A percentile compares a stretch with the other conserved stretches of the same genome.
phyloP scores from a whole-genome alignment of 1,140 invertebrate genomes.

The Ooceraea biroi region DNA sequence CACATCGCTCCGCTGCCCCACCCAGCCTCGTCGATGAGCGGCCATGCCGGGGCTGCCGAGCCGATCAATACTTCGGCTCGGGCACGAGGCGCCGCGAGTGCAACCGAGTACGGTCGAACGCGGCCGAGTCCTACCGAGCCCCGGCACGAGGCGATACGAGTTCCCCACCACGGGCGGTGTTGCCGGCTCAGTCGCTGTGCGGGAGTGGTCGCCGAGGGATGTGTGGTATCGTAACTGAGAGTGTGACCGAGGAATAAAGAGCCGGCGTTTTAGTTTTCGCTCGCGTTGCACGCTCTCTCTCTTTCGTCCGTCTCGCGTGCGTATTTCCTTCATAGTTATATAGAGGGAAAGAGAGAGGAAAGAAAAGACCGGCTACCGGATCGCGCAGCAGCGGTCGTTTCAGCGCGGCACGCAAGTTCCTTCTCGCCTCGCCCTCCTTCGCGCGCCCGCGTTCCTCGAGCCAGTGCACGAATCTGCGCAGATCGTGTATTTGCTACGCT shows the following conservation, averaged over 20 bases:
- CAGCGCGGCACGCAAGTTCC: slow-evolving; percentile 49
- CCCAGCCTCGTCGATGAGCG: slow-evolving; percentile 71
- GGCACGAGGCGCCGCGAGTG: slow-evolving; percentile 44
- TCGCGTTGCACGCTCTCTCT: slow-evolving; percentile 69
- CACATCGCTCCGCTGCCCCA: slow-evolving; percentile 77
- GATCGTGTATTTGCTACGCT: slow-evolving; percentile 79
- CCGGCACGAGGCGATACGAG: slow-evolving; percentile 78
- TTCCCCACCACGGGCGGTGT: slow-evolving; percentile 79
- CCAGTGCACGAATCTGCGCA: slow-evolving; percentile 52
- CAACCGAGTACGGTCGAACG: slow-evolving; percentile 59
- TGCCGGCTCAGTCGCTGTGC: slow-evolving; percentile 85
- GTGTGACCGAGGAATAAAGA: slow-evolving; percentile 78
- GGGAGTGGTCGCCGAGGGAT: slow-evolving; percentile 86
- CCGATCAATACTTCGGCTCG: slow-evolving; percentile 78
- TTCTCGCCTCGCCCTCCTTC: slow-evolving; percentile 51
- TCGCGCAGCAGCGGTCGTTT: background rate
- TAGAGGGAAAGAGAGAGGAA: slow-evolving; percentile 45
- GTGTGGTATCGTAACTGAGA: slow-evolving; percentile 81
- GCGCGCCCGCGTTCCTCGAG: slow-evolving; percentile 30
- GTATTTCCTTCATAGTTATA: slow-evolving; percentile 7
- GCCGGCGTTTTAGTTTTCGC: slow-evolving; percentile 74
- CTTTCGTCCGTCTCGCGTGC: slow-evolving; percentile 41
- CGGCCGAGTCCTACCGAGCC: slow-evolving; percentile 65
- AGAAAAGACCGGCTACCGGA: background rate
- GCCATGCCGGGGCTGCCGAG: slow-evolving; percentile 71